phyloP scores from a whole-genome alignment of 2,113 vertebrate genomes.

The Lagenorhynchus albirostris region DNA sequence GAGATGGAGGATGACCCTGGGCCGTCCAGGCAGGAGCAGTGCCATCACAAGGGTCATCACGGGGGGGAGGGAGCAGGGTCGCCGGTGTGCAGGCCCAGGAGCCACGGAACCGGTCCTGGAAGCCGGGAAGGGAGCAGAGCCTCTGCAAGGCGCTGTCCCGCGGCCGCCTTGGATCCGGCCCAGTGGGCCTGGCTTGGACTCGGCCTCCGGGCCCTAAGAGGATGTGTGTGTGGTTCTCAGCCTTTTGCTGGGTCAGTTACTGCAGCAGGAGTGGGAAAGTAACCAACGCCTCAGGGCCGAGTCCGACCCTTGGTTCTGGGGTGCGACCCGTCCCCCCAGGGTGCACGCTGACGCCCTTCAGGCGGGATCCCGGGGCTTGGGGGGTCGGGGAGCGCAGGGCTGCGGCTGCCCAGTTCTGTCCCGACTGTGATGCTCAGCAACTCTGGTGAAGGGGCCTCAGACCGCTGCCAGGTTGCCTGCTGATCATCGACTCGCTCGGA shows the following conservation, averaged over 20 bases:
- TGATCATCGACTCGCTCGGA: rapidly evolving
- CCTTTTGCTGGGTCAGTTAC: background rate
- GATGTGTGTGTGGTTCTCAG: background rate
- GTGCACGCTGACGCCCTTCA: background rate
- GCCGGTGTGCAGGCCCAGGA: rapidly evolving
- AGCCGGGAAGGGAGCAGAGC: background rate
- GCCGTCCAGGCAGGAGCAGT: rapidly evolving
- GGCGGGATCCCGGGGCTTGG: too few species aligned
- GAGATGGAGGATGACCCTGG: background rate
- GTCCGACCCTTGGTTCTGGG: rapidly evolving
- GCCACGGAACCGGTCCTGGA: rapidly evolving
- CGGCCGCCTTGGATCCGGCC: rapidly evolving
- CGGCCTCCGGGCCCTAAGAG: background rate
- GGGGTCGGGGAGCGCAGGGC: too few species aligned
- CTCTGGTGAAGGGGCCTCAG: rapidly evolving
- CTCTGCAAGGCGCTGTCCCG: background rate
- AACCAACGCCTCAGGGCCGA: rapidly evolving
- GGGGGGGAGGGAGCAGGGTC: background rate
- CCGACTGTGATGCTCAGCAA: background rate
- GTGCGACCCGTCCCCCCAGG: background rate
- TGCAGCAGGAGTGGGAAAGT: background rate
- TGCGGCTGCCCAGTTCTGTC: background rate
- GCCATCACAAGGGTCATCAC: too few species aligned
- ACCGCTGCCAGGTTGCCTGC: background rate
- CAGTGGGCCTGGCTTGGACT: too few species aligned